Conservation (phyloP, 1,140 invertebrate genomes). For the Chrysopa pallens region DNA sequence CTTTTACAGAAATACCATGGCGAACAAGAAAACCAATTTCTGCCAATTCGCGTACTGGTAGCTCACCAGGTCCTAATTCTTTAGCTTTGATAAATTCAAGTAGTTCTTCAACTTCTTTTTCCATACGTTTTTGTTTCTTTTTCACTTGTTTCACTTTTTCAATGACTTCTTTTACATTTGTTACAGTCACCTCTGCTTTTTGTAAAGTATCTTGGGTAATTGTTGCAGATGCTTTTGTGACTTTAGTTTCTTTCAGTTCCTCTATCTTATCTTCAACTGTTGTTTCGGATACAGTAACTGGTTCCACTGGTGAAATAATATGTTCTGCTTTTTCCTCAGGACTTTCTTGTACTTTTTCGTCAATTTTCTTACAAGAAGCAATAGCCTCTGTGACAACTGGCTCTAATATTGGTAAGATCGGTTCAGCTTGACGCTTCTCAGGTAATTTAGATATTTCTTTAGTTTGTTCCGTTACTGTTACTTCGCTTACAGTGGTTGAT, state of each 20-base stretch:
- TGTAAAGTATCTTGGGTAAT: slow-evolving; percentile 23
- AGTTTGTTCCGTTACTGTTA: slow-evolving; percentile 26
- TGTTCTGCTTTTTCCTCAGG: slow-evolving; percentile 27
- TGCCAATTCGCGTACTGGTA: slow-evolving; percentile 57
- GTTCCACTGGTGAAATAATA: slow-evolving; percentile 31
- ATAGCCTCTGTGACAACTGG: slow-evolving; percentile 37
- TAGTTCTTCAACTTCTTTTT: slow-evolving; percentile 52
- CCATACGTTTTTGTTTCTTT: slow-evolving; percentile 37
- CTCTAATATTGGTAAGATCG: slow-evolving; percentile 33
- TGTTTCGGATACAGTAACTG: slow-evolving; percentile 35
- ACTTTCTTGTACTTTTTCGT: slow-evolving; percentile 27
- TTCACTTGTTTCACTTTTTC: slow-evolving; percentile 35
- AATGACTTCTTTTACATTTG: slow-evolving; percentile 29
- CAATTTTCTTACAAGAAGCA: slow-evolving; percentile 39
- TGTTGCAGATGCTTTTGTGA: slow-evolving; percentile 16
- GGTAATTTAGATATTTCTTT: slow-evolving; percentile 20
- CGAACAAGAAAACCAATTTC: slow-evolving; percentile 58
- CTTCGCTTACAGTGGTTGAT: slow-evolving; percentile 29
- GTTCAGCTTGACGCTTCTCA: slow-evolving; percentile 26
- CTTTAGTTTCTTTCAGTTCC: slow-evolving; percentile 25
- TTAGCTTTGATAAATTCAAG: slow-evolving; percentile 51
- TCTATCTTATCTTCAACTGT: slow-evolving; percentile 31
- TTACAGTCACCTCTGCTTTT: slow-evolving; percentile 22
- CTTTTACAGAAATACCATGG: slow-evolving; percentile 51
- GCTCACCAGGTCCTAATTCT: slow-evolving; percentile 62